Conservation (phyloP, 1,140 invertebrate genomes). For the Calycopis cecrops region DNA sequence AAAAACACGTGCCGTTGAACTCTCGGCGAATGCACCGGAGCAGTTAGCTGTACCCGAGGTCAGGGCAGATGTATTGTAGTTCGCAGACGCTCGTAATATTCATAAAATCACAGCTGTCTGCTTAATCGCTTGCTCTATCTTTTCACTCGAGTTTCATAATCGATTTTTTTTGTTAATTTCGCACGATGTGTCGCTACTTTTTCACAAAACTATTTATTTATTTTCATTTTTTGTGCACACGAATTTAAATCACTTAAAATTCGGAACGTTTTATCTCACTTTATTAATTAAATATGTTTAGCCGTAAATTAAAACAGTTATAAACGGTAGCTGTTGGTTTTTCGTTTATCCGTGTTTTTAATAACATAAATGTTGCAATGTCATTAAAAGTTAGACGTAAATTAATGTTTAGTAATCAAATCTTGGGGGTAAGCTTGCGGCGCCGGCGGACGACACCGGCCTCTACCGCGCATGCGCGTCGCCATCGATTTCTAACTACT, state of each 20-base stretch:
- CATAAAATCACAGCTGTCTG: slow-evolving; percentile 39
- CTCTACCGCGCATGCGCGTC: slow-evolving; percentile 41
- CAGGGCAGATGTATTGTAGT: slow-evolving; percentile 39
- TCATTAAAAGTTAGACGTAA: slow-evolving; percentile 14
- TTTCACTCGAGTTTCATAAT: not conserved
- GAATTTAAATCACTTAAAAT: too few species aligned
- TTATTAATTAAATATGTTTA: too few species aligned
- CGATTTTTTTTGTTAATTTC: slow-evolving; percentile 1
- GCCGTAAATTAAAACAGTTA: too few species aligned
- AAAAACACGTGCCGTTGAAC: slow-evolving; percentile 63
- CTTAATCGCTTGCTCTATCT: slow-evolving; percentile 6
- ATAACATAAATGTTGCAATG: too few species aligned
- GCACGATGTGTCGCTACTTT: too few species aligned
- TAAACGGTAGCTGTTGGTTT: too few species aligned
- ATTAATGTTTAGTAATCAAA: slow-evolving; percentile 28
- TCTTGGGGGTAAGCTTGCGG: slow-evolving; percentile 17
- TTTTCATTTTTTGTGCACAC: too few species aligned
- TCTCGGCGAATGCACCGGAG: slow-evolving; percentile 50
- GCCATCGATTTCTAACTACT: slow-evolving; percentile 49
- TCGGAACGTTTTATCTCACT: too few species aligned
- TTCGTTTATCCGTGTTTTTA: too few species aligned
- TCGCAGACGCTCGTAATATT: slow-evolving; percentile 28
- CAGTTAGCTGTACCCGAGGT: slow-evolving; percentile 63
- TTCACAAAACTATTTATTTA: too few species aligned
- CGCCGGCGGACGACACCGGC: slow-evolving; percentile 16